Percentiles rank a stretch among this genome's conserved stretches.
Conservation (phyloP, 2,888 invertebrate species). For the Ochropleura leucogaster region DNA sequence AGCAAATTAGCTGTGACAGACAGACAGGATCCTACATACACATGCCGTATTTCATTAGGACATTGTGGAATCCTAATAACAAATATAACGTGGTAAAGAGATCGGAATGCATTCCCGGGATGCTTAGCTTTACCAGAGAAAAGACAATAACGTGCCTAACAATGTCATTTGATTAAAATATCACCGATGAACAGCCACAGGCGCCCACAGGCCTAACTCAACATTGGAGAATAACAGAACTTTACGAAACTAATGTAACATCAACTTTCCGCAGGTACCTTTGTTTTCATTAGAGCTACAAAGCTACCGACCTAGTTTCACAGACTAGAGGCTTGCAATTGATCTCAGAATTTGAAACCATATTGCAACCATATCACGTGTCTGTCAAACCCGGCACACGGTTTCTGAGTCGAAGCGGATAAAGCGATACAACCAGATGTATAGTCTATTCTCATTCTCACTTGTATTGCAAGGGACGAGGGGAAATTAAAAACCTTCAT, state of each 20-base stretch:
- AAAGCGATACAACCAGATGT: slow-evolving; percentile 11
- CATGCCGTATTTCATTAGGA: no score
- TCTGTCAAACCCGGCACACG: slow-evolving; percentile 16
- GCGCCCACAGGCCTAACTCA: slow-evolving; percentile 10
- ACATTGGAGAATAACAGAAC: slow-evolving; percentile 24
- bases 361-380: slow-evolving; percentile 39
- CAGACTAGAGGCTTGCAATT: slow-evolving; percentile 28
- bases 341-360: slow-evolving; percentile 37
- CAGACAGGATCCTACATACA: no score
- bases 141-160: not conserved
- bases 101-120: not conserved
- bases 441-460: slow-evolving; percentile 18
- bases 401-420: slow-evolving; percentile 20
- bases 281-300: slow-evolving; percentile 36
- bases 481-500: slow-evolving; percentile 44
- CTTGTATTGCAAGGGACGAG: slow-evolving; percentile 14
- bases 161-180: slow-evolving; percentile 9
- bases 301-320: slow-evolving; percentile 38
- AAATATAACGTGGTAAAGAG: no score
- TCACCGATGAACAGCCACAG: slow-evolving; percentile 7
- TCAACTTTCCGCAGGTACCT: slow-evolving; percentile 31
- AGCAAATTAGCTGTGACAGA: no score
- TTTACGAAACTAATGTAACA: slow-evolving; percentile 29
- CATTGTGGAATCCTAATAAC: no score
- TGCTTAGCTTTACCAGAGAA: not conserved